These are phyloP conservation scores for Andrena flavipes DNA, from an alignment of 2,888 invertebrate species.

Conservation along the genomic window DNA sequence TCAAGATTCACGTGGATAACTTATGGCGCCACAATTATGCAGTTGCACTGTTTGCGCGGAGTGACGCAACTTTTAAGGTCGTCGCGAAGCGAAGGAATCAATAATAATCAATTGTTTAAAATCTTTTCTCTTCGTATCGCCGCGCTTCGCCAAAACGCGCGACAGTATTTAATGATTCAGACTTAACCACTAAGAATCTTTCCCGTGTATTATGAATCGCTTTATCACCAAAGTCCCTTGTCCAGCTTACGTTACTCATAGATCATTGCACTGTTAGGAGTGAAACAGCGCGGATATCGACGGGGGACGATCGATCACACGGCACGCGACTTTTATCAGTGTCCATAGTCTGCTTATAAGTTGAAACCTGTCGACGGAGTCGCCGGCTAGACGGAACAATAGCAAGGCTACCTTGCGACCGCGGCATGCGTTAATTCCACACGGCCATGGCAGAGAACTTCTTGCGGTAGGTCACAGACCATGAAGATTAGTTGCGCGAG, in stretches of 20 bases:
- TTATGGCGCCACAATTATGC: background rate
- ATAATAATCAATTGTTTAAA: no score
- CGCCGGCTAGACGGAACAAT: slow-evolving; percentile 67
- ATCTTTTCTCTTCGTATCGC: no score
- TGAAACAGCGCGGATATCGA: background rate
- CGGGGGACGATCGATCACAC: slow-evolving; percentile 47
- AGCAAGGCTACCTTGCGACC: slow-evolving; percentile 70
- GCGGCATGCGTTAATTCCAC: slow-evolving; percentile 61
- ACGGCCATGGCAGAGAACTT: slow-evolving; percentile 79
- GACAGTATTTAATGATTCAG: no score
- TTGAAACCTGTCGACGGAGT: slow-evolving; percentile 61
- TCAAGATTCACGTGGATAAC: background rate
- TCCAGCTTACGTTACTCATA: background rate
- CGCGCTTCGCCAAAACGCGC: no score
- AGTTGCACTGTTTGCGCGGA: background rate
- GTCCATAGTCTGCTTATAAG: slow-evolving; percentile 34
- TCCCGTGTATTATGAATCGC: no score
- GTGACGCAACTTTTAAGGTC: background rate
- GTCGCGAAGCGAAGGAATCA: no score
- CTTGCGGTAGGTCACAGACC: slow-evolving; percentile 72
- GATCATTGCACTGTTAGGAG: background rate
- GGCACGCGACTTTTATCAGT: slow-evolving; percentile 58
- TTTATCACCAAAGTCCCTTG: no score
- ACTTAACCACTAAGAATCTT: no score
- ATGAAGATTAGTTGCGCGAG: slow-evolving; percentile 65